Percentiles rank a stretch among this genome's conserved stretches.
These are phyloP conservation scores for Alviniconcha marisindica DNA, from an alignment of 1,140 invertebrate genomes.

Conservation along the genomic window DNA sequence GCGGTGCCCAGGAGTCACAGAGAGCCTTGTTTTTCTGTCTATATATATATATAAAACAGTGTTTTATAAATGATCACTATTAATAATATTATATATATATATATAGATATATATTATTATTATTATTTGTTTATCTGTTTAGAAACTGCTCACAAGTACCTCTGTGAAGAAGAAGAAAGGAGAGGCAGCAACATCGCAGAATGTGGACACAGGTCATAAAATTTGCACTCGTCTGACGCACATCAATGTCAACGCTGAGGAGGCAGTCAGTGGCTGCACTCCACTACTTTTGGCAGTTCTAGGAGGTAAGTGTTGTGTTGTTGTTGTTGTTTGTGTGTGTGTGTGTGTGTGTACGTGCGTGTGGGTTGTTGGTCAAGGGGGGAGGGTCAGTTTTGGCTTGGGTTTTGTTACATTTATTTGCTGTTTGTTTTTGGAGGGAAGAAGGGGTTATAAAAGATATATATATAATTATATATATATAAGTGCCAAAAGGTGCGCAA, in stretches of 20 bases:
- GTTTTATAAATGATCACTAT: too few relatives aligned
- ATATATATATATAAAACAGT: too few relatives aligned
- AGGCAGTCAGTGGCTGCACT: conserved; percentile 63
- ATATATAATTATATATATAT: too few relatives aligned
- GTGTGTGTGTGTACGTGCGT: too few relatives aligned
- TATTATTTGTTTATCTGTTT: conserved; percentile 34
- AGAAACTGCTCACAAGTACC: conserved; percentile 48
- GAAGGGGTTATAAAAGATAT: too few relatives aligned
- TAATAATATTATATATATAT: conserved; percentile 6
- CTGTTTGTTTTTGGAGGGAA: conserved; percentile 5
- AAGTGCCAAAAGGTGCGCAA: too few relatives aligned
- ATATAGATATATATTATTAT: too few relatives aligned
- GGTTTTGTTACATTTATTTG: neutral
- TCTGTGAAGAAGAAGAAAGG: conserved; percentile 45
- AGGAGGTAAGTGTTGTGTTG: conserved; percentile 55
- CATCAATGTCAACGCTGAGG: conserved; percentile 63
- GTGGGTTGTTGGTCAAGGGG: too few relatives aligned
- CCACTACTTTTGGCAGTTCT: conserved; percentile 65
- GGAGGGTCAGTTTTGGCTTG: neutral
- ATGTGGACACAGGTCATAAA: conserved; percentile 48
- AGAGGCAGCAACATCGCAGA: conserved; percentile 34
- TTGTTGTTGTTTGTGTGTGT: too few relatives aligned
- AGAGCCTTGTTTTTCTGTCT: too few relatives aligned
- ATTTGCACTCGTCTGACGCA: conserved; percentile 56
- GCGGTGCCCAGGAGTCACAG: too few relatives aligned